Base-by-base conservation (phyloP, 2,797 vertebrate species). In the Smutsia gigantea region DNA sequence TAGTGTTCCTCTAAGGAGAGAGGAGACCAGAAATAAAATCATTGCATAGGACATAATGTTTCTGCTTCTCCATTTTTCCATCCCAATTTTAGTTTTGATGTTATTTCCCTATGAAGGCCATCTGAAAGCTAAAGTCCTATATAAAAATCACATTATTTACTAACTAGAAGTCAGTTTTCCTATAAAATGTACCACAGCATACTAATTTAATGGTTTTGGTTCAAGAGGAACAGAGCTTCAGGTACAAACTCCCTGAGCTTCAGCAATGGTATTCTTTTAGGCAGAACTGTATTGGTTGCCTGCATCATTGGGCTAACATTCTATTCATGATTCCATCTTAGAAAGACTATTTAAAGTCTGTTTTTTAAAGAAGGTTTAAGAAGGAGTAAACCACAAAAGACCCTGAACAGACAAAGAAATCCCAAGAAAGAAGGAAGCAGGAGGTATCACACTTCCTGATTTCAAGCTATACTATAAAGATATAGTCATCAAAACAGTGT, bases 41-140 rank as follows among this genome's bases (percentile, higher is more conserved):
- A 93, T 74, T 97, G 64, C 49, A n/a, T n/a, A 93, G 78, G 29
- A 97, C 71, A 53, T 96, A 53, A 31, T 66, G 84, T 93, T 97
- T 91, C 93, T 98, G 29, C 88, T 92, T 98, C 88, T 97, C 96
- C 77, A 89, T 98, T 98, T 97, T 98, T 97, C 85, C 88, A 96
- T n/a, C 93, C 82, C 75, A 25, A 69, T 97, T 85, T 96, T 93
- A 86, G 29, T 91, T 98, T 93, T 97, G 71, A 96, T 95, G 90
- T 96, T 98, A 31, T 96, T 98, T 98, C 95, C 95, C 95, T 93
- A 23, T 93, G 96, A 95, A 95, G 55, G 42, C 66, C 94, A 97
- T 97, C 93, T 75, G 69, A 96, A 98, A 98, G 91, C 96, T 95
- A 93, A 98, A 97, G 87, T 86, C 69, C 69, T 96, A 95, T 92